Evolutionary conservation across 2,888 invertebrate genomes (phyloP), one percentile per base, ranked within the genome.

Genomic region (Globia sparganii): DNA sequence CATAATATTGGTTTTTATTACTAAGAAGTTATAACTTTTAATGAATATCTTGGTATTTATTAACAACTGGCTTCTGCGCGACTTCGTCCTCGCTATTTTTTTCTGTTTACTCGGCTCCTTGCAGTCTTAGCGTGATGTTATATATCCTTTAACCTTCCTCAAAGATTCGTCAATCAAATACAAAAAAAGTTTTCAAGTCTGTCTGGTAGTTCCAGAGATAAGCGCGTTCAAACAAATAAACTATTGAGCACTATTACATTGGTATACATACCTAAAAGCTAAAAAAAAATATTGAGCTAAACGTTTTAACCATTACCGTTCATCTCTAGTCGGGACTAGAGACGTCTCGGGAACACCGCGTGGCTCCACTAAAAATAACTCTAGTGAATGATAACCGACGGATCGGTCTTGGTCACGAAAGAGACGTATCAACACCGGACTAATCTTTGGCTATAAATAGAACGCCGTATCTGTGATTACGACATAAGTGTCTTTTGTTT

Each of bases 361-460:
- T 79, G 78, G 85, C 62, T 83, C 40, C 28, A 70, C 86, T 88
- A 88, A 85, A 88, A 87, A 87, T 88, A 87, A 49, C 66, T 56
- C 34, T 18, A 46, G 40, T 53, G 49, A 74, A 67, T 64, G 85
- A 87, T 88, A 86, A 87, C 83, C 68, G 79, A 78, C 78, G 75
- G 66, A 78, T 84, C 79, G 75, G 65, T 88, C 76, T 81, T 80
- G 81, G 75, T 80, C 82, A 81, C 81, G 58, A 76, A 65, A 28
- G 64, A 69, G 62, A 69, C 74, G 53, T 84, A 83, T 80, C 70
- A 81, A 82, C 80, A 69, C 28, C 37, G 53, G 76, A 76, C 83
- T 87, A 78, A 88, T 87, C 72, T 77, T 66, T 62, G 56, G 15
- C 31, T 87, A 75, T 83, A 73, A 87, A 81, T 75, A 78, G 79